These are phyloP conservation scores for Oxytorus armatus DNA, from an alignment of 2,888 invertebrate species.

Conservation along the genomic window DNA sequence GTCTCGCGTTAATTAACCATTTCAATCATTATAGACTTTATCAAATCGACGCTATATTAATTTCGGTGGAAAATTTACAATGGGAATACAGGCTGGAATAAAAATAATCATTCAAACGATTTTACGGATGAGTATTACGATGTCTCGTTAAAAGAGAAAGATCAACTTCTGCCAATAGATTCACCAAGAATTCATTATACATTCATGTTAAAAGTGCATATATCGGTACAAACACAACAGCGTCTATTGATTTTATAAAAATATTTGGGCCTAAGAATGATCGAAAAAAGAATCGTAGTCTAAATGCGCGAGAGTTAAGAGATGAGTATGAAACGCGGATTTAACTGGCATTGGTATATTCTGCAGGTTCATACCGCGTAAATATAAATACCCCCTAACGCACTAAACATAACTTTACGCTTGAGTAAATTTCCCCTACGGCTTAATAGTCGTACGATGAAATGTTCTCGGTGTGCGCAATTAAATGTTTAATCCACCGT, in stretches of 20 bases:
- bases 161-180: no score
- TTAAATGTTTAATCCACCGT: slow-evolving; percentile 59
- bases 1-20: background rate
- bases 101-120: no score
- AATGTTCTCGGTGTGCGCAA: slow-evolving; percentile 47
- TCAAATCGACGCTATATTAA: no score
- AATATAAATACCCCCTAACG: slow-evolving; percentile 27
- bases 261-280: background rate
- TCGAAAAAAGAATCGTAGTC: background rate
- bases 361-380: slow-evolving; percentile 18
- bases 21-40: no score
- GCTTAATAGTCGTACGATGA: slow-evolving; percentile 48
- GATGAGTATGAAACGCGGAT: background rate
- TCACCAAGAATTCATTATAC: no score
- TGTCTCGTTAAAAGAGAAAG: background rate
- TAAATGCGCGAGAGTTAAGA: background rate
- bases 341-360: background rate
- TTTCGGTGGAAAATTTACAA: no score
- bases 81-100: no score
- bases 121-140: no score
- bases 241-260: background rate
- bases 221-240: no score
- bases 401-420: slow-evolving; percentile 40
- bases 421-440: slow-evolving; percentile 24
- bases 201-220: no score